Evolutionary conservation across 2,888 invertebrate species (phyloP).

Genomic region (Cyclophora punctaria): DNA sequence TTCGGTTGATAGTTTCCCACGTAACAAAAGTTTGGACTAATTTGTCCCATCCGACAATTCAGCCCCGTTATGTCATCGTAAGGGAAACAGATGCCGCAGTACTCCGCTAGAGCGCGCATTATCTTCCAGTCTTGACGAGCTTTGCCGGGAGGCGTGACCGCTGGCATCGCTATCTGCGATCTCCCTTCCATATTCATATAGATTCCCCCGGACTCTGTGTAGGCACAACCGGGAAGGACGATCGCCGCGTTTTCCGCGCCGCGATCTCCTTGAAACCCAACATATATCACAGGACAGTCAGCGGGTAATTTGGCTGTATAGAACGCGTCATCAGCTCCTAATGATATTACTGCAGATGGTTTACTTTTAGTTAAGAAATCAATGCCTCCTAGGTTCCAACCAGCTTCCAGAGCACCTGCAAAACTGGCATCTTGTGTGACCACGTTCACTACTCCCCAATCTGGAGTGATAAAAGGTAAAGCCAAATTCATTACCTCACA

Average conservation of each 20-base stretch:
- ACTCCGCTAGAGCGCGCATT: slow-evolving; percentile 71
- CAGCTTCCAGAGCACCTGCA: slow-evolving; percentile 95
- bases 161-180: slow-evolving; percentile 89
- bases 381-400: slow-evolving; percentile 85
- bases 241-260: slow-evolving; percentile 93
- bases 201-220: slow-evolving; percentile 95
- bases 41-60: slow-evolving; percentile 39
- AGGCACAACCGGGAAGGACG: slow-evolving; percentile 95
- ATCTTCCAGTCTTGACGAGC: slow-evolving; percentile 99
- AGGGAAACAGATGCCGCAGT: slow-evolving; percentile 34
- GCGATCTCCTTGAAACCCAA: slow-evolving; percentile 95
- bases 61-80: slow-evolving; percentile 43
- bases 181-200: slow-evolving; percentile 98
- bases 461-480: slow-evolving; percentile 10
- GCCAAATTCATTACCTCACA: slow-evolving; percentile 23
- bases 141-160: slow-evolving; percentile 92
- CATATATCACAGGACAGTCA: slow-evolving; percentile 88
- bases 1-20: slow-evolving; percentile 43
- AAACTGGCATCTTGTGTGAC: slow-evolving; percentile 93
- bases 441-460: slow-evolving; percentile 83
- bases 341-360: slow-evolving; percentile 87
- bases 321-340: slow-evolving; percentile 93
- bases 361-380: slow-evolving; percentile 72
- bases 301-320: slow-evolving; percentile 41
- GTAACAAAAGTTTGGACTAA: slow-evolving; percentile 51